Conservation (phyloP, 2,888 invertebrate species). For the Euzetes globulus region DNA sequence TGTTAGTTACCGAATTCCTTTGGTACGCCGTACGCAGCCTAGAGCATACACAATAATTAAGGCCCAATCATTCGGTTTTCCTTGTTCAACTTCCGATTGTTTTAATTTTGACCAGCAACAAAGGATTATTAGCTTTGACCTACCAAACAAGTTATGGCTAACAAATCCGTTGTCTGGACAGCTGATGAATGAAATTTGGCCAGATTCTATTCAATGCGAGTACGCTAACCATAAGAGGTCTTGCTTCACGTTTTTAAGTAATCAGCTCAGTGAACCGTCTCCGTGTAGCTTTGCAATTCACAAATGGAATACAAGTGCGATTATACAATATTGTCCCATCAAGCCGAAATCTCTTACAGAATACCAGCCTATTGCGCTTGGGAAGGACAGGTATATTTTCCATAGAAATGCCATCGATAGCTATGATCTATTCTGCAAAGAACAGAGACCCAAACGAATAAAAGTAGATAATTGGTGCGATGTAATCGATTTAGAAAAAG, state of each 20-base stretch:
- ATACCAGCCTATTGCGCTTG: neutral
- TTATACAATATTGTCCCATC: neutral
- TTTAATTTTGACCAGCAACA: neutral
- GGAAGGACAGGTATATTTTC: neutral
- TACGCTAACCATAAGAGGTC: neutral
- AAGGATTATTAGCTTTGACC: no score
- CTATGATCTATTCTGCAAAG: neutral
- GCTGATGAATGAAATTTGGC: no score
- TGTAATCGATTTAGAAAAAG: neutral
- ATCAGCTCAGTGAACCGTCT: neutral
- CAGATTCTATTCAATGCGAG: neutral
- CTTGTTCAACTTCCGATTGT: neutral
- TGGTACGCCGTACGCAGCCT: neutral
- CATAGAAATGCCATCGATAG: neutral
- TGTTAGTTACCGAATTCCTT: neutral
- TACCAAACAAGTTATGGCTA: no score
- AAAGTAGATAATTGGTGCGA: no score
- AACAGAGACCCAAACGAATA: no score
- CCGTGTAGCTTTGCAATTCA: neutral
- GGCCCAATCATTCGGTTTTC: neutral
- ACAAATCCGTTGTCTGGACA: no score
- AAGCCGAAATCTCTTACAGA: neutral
- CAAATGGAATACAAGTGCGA: neutral
- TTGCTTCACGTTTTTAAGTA: neutral
- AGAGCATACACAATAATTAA: neutral